These are phyloP conservation scores for Cyprinus carpio DNA, from an alignment of 2,113 vertebrate species.

Conservation along the genomic window DNA sequence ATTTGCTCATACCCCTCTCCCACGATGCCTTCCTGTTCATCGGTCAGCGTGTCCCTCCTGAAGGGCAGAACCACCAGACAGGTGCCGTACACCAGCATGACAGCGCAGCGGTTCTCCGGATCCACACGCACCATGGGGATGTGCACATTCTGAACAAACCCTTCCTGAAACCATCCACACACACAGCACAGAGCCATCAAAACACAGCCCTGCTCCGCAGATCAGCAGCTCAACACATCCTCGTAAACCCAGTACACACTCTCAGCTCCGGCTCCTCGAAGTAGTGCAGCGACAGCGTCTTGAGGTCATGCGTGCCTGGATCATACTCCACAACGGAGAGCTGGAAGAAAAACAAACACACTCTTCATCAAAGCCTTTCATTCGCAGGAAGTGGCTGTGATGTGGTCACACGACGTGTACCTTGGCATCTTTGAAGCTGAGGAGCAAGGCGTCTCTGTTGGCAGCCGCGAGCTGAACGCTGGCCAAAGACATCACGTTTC, in stretches of 20 bases:
- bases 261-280: conserved; percentile 90
- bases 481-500: conserved; percentile 94
- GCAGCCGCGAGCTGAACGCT: conserved; percentile 86
- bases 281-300: conserved; percentile 91
- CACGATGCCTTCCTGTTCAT: conserved; percentile 87
- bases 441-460: conserved; percentile 85
- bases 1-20: conserved; percentile 83
- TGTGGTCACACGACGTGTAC: conserved; percentile 64
- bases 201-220: no score
- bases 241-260: conserved; percentile 67
- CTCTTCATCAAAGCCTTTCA: not conserved
- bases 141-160: conserved; percentile 92
- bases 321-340: conserved; percentile 93
- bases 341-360: conserved; percentile 62
- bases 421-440: conserved; percentile 94
- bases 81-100: conserved; percentile 91
- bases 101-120: conserved; percentile 90
- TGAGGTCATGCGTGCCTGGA: conserved; percentile 89
- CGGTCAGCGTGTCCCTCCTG: conserved; percentile 84
- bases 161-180: conserved; percentile 74
- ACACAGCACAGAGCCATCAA: not conserved
- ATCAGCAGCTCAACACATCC: not conserved
- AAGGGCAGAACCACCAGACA: conserved; percentile 90
- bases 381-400: not conserved
- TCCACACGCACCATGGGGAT: conserved; percentile 89